Evolutionary conservation across 2,888 invertebrate genomes (phyloP), one percentile per base, ranked within the genome.

Genomic region (Synanthedon formicaeformis): DNA sequence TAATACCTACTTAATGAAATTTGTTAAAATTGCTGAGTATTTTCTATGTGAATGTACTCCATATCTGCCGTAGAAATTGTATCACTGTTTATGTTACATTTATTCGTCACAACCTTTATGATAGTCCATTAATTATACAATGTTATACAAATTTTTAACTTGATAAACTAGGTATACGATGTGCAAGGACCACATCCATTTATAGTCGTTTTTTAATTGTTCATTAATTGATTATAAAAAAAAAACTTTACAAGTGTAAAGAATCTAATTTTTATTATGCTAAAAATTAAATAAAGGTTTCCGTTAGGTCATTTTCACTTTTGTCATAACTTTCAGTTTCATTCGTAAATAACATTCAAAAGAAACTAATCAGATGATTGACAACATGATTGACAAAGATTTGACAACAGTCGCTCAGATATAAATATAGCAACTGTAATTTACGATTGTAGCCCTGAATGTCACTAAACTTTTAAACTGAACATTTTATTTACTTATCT

Each of bases 361-460:
- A 23, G 23, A 23, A 23, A 23, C 23, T 23, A 34, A 34, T 2
- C 8, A 34, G 10, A 5, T 34, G 34, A 34, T 34, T 34, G 34
- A n/a, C n/a, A n/a, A n/a, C n/a, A n/a, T n/a, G n/a, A n/a, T n/a
- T n/a, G n/a, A n/a, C n/a, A n/a, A n/a, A n/a, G 69, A 71, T 34
- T n/a, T n/a, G n/a, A 34, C 71, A 75, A 76, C 74, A 74, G 71
- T 65, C 65, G 66, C 54, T 45, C 12, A 52, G 59, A 56, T 58
- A 77, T 71, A 81, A 81, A 81, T 75, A 81, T 23, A 14, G 6
- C 76, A 80, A 81, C 80, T 53, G 61, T 74, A 75, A 82, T 45
- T 45, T 45, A 45, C n/a, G 45, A 45, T 14, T 14, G 8, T 5
- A 13, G n/a, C 13, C 45, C 45, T n/a, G 45, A 6, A 6, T n/a